Evolutionary conservation across 2,888 invertebrate species (phyloP).

Genomic region (Diplolepis rosae): DNA sequence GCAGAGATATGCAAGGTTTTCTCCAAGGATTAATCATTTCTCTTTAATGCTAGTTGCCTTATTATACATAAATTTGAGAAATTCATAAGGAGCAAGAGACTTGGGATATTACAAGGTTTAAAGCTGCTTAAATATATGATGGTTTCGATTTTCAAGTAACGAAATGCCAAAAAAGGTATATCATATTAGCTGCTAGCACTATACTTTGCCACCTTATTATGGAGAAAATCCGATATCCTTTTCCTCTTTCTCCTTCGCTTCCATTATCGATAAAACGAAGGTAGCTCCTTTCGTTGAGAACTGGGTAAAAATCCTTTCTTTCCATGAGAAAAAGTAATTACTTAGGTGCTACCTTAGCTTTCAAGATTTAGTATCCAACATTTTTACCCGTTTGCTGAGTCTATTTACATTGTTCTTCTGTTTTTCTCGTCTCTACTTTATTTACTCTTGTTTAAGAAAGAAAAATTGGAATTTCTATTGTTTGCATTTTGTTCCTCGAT

Average conservation of each 20-base stretch:
- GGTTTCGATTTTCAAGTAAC: constrained; percentile 29
- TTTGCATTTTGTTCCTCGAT: neutral
- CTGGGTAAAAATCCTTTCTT: constrained; percentile 24
- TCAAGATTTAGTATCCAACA: constrained; percentile 18
- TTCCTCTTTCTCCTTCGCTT: constrained; percentile 16
- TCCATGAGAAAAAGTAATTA: constrained; percentile 20
- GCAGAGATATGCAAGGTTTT: neutral
- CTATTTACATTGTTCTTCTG: constrained; percentile 8
- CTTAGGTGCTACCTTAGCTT: constrained; percentile 23
- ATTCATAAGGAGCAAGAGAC: neutral
- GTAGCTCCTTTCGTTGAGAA: constrained; percentile 11
- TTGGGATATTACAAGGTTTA: constrained; percentile 21
- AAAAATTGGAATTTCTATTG: neutral
- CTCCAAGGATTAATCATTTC: constrained; percentile 17
- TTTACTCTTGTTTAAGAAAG: constrained; percentile 16
- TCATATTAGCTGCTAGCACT: constrained; percentile 22
- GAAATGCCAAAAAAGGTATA: constrained; percentile 22
- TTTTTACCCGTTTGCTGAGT: constrained; percentile 7
- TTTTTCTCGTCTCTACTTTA: neutral
- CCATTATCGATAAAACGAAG: constrained; percentile 27
- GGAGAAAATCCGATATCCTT: constrained; percentile 29
- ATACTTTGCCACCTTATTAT: constrained; percentile 23
- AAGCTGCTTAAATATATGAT: constrained; percentile 30
- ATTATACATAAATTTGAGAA: constrained; percentile 25
- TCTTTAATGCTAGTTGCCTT: constrained; percentile 12